Conservation (phyloP, 2,797 vertebrate genomes). For the Parotocinclus haroldoi region DNA sequence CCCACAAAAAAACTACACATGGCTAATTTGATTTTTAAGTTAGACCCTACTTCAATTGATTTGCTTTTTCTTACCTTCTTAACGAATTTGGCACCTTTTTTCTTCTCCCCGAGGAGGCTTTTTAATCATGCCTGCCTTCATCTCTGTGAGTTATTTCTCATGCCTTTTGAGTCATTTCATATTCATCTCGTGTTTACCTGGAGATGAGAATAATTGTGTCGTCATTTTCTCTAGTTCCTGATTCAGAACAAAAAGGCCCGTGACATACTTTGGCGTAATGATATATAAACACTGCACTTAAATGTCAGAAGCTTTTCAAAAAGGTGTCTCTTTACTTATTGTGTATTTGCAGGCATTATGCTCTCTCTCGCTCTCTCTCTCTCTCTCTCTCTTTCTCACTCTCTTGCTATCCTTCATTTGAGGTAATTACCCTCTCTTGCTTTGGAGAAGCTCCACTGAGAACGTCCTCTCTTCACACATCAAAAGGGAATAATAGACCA, state of each 20-base stretch:
- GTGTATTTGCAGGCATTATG: conserved; percentile 34
- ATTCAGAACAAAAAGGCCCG: conserved; percentile 23
- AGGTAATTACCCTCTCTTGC: conserved; percentile 42
- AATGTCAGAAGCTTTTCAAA: conserved; percentile 43
- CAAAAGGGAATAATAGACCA: conserved; percentile 47
- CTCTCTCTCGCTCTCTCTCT: conserved; percentile 6
- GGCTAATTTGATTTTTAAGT: background rate
- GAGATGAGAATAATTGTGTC: conserved; percentile 26
- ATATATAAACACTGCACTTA: conserved; percentile 48
- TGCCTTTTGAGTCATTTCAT: conserved; percentile 10
- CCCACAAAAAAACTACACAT: background rate
- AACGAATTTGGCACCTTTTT: background rate
- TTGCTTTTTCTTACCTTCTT: background rate
- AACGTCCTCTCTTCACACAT: conserved; percentile 39
- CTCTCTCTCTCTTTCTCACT: conserved; percentile 11
- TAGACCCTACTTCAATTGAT: conserved; percentile 4
- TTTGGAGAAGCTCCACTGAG: conserved; percentile 35
- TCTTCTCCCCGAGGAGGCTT: background rate
- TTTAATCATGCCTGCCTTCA: conserved; percentile 27
- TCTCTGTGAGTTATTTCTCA: conserved; percentile 16
- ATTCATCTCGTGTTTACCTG: conserved; percentile 30
- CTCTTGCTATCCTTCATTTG: conserved; percentile 31
- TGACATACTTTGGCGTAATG: conserved; percentile 38
- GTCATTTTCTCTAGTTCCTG: conserved; percentile 28
- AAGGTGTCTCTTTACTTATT: conserved; percentile 35